A percentile compares a stretch with the other conserved stretches of the same genome.
Evolutionary conservation across 2,888 invertebrate genomes (phyloP).

Genomic region (Drosophila nr. perissopoda): DNA sequence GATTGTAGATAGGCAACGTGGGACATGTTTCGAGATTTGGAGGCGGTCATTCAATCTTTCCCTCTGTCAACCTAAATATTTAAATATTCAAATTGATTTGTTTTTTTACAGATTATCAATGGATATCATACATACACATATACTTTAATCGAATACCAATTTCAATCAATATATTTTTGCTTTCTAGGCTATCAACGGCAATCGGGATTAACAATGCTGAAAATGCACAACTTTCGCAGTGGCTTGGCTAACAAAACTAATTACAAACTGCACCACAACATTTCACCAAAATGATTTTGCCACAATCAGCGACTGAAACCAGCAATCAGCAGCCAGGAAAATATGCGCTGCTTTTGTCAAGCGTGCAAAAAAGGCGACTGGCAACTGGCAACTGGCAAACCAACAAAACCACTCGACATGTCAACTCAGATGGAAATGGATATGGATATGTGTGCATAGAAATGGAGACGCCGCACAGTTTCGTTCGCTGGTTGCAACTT

Average conservation of each 20-base stretch:
- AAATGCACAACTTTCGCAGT: not conserved
- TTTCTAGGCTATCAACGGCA: slow-evolving; percentile 5
- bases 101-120: not conserved
- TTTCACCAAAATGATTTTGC: slow-evolving; percentile 59
- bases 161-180: not conserved
- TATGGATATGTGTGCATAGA: slow-evolving; percentile 12
- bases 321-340: slow-evolving; percentile 19
- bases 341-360: slow-evolving; percentile 65
- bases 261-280: slow-evolving; percentile 71
- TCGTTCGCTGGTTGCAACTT: slow-evolving; percentile 49
- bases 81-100: not conserved
- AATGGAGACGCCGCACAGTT: slow-evolving; percentile 12
- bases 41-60: not conserved
- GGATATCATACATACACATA: not conserved
- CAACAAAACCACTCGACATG: slow-evolving; percentile 79
- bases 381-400: slow-evolving; percentile 48
- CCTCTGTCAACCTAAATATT: not conserved
- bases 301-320: slow-evolving; percentile 37
- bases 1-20: slow-evolving; percentile 6
- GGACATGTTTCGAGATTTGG: not conserved
- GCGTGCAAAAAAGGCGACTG: slow-evolving; percentile 62
- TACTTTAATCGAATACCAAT: not conserved
- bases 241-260: slow-evolving; percentile 62
- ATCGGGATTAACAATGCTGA: not conserved
- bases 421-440: slow-evolving; percentile 71